A percentile compares a stretch with the other conserved stretches of the same genome.
Evolutionary conservation across 1,140 invertebrate genomes (phyloP).

Genomic region (Leptoteleia sp.): DNA sequence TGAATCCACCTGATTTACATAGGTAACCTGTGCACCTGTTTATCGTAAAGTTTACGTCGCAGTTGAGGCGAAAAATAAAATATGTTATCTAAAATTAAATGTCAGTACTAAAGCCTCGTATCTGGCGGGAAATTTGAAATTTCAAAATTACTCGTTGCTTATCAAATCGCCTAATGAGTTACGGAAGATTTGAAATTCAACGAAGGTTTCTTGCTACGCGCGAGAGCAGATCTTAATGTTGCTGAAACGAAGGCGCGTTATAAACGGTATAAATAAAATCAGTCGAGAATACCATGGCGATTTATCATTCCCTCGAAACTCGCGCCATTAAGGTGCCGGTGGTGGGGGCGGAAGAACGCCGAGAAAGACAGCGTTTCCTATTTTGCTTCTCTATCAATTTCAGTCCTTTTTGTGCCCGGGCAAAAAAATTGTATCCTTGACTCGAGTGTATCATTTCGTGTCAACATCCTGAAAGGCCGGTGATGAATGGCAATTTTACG

Average conservation of each 20-base stretch:
- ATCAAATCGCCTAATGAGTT: neutral
- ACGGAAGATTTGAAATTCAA: neutral
- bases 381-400: constrained; percentile 60
- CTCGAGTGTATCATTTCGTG: constrained; percentile 66
- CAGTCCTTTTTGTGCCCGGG: constrained; percentile 31
- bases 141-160: no score
- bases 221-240: constrained; percentile 68
- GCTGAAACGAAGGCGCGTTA: constrained; percentile 63
- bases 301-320: constrained; percentile 73
- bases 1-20: no score
- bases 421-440: constrained; percentile 58
- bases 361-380: constrained; percentile 19
- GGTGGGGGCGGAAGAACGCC: neutral
- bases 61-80: no score
- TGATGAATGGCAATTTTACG: constrained; percentile 65
- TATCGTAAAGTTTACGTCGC: no score
- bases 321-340: constrained; percentile 37
- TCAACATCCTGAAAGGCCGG: constrained; percentile 57
- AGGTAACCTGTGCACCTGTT: no score
- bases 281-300: constrained; percentile 64
- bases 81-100: no score
- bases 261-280: constrained; percentile 76
- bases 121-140: no score
- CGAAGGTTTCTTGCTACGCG: constrained; percentile 21
- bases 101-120: neutral